A percentile compares a stretch with the other conserved stretches of the same genome.
Evolutionary conservation across 1,140 invertebrate species (phyloP).

Genomic region (Apis laboriosa): DNA sequence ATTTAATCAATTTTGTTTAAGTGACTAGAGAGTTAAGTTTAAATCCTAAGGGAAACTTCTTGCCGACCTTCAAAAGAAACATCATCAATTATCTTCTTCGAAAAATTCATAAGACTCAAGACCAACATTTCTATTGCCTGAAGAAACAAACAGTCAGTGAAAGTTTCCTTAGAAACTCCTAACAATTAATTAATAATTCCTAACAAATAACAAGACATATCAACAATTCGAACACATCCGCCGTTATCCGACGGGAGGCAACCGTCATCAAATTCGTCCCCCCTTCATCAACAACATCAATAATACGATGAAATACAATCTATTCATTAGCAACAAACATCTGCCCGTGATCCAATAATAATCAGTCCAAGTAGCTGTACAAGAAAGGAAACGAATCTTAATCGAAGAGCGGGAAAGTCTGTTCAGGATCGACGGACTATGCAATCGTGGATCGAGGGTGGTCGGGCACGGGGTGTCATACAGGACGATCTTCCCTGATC

Average conservation of each 20-base stretch:
- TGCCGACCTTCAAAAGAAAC: too few relatives aligned
- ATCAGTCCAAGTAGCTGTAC: not conserved
- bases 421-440: constrained; percentile 47
- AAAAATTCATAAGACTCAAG: too few relatives aligned
- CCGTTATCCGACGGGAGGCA: constrained; percentile 39
- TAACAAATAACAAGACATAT: constrained; percentile 16
- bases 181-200: not conserved
- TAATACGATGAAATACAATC: not conserved
- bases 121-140: too few relatives aligned
- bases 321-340: fast-evolving
- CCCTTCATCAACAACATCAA: not conserved
- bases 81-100: too few relatives aligned
- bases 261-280: too few relatives aligned
- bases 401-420: not conserved
- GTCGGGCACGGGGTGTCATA: constrained; percentile 54
- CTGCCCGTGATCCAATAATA: too few relatives aligned
- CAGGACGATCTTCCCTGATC: constrained; percentile 52
- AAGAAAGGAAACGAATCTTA: not conserved
- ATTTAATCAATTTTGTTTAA: too few relatives aligned
- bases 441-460: constrained; percentile 43
- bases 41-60: too few relatives aligned
- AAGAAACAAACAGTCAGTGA: too few relatives aligned
- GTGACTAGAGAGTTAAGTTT: too few relatives aligned
- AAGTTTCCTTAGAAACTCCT: too few relatives aligned
- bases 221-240: constrained; percentile 4